These are phyloP conservation scores for Helicolenus hilgendorfi DNA, from an alignment of 2,797 vertebrate genomes.

Conservation along the genomic window DNA sequence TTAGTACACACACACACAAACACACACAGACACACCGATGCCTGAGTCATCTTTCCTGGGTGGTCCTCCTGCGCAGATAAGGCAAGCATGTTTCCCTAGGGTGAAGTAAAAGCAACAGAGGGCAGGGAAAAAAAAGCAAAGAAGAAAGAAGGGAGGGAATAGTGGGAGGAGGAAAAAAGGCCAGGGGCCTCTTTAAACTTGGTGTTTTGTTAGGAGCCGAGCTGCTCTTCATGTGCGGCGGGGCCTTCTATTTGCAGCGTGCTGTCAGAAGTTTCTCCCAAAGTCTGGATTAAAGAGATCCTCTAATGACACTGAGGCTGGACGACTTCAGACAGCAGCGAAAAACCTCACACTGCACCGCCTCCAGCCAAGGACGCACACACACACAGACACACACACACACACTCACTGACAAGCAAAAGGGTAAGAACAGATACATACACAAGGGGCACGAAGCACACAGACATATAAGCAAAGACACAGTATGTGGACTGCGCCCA, in stretches of 20 bases:
- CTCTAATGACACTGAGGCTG: conserved; percentile 89
- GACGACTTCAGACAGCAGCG: conserved; percentile 84
- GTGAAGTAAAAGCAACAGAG: conserved; percentile 88
- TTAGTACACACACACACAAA: conserved; percentile 38
- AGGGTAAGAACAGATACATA: conserved; percentile 70
- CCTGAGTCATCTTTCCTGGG: conserved; percentile 89
- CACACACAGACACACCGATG: conserved; percentile 50
- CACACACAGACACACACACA: conserved; percentile 41
- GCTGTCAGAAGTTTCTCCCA: conserved; percentile 88
- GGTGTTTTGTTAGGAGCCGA: conserved; percentile 88
- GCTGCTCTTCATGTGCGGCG: conserved; percentile 84
- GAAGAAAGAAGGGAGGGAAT: conserved; percentile 77
- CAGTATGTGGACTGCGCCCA: conserved; percentile 52
- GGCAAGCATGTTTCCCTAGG: conserved; percentile 87
- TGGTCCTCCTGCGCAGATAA: conserved; percentile 91
- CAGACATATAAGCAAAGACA: conserved; percentile 65
- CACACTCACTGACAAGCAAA: conserved; percentile 28
- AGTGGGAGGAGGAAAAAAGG: conserved; percentile 77
- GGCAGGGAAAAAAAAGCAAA: conserved; percentile 71
- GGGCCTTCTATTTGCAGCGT: conserved; percentile 87
- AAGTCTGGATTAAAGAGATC: conserved; percentile 90
- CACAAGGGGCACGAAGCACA: conserved; percentile 64
- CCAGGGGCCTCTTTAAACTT: conserved; percentile 87
- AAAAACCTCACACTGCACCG: conserved; percentile 82
- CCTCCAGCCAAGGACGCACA: conserved; percentile 74